Conservation (phyloP, 2,113 vertebrate genomes). For the Heterocephalus glaber region DNA sequence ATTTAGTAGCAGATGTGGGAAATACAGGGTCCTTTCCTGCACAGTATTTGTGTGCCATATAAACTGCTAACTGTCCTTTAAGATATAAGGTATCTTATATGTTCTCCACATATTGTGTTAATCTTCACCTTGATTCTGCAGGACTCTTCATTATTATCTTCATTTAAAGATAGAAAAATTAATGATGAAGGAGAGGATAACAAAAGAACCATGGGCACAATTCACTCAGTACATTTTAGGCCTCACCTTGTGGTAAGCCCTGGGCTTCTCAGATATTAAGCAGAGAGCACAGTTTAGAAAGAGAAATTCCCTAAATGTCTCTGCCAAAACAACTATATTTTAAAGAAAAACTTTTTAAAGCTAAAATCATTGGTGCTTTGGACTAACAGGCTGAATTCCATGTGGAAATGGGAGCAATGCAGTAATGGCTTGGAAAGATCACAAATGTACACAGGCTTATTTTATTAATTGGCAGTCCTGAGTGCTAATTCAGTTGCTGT, state of each 20-base stretch:
- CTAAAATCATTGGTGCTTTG: not conserved
- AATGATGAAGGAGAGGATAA: not conserved
- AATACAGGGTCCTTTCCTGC: not conserved
- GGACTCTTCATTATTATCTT: not conserved
- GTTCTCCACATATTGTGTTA: not conserved
- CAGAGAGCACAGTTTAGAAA: not conserved
- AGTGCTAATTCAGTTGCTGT: slow-evolving; percentile 29
- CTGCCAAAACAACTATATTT: not conserved
- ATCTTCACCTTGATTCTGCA: not conserved
- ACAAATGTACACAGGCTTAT: not conserved
- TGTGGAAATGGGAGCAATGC: not conserved
- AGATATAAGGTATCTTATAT: accelerated
- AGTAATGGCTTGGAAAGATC: not conserved
- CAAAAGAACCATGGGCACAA: not conserved
- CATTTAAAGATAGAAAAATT: not conserved
- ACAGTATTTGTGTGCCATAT: not conserved
- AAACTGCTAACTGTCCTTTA: not conserved
- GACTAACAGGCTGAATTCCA: not conserved
- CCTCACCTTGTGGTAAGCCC: not conserved
- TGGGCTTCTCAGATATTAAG: not conserved
- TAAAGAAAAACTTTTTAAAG: not conserved
- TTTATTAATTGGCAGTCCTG: slow-evolving; percentile 37
- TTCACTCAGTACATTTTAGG: not conserved
- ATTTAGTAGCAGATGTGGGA: not conserved
- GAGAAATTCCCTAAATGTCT: not conserved